Evolutionary conservation across 1,140 invertebrate genomes (phyloP).

Genomic region (Rhizoglyphus robini): DNA sequence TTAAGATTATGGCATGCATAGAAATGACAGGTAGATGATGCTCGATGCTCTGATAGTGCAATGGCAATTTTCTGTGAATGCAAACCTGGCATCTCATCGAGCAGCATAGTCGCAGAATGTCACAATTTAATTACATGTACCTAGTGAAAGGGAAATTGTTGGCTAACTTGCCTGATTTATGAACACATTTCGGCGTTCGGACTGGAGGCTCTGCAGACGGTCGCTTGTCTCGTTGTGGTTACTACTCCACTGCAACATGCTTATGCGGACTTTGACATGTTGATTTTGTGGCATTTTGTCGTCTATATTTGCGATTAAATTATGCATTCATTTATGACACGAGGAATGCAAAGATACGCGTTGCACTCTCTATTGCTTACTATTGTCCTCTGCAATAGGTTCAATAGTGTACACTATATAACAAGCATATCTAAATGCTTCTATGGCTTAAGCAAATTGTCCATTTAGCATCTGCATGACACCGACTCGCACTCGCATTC

Average conservation of each 20-base stretch:
- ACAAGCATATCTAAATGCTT: no score
- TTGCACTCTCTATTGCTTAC: neutral
- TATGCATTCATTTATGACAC: slow-evolving; percentile 13
- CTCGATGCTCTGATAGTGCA: slow-evolving; percentile 1
- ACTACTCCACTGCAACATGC: neutral
- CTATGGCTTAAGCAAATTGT: no score
- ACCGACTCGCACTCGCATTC: no score
- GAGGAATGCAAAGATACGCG: neutral
- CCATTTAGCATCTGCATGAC: no score
- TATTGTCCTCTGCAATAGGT: no score
- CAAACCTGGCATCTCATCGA: neutral
- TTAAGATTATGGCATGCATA: neutral
- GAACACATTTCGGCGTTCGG: neutral
- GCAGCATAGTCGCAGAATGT: neutral
- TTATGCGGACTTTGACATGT: slow-evolving; percentile 9
- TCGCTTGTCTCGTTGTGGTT: neutral
- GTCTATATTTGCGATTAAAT: slow-evolving; percentile 10
- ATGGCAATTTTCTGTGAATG: neutral
- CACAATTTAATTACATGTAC: neutral
- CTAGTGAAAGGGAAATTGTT: neutral
- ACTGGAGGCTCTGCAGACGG: neutral
- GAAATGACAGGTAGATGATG: slow-evolving; percentile 6
- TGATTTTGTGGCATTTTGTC: slow-evolving; percentile 10
- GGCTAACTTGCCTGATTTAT: slow-evolving; percentile 3
- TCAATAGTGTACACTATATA: no score